A percentile compares a stretch with the other conserved stretches of the same genome.
phyloP scores from a whole-genome alignment of 2,888 invertebrate genomes.

The Eueremaeus valkanovi region DNA sequence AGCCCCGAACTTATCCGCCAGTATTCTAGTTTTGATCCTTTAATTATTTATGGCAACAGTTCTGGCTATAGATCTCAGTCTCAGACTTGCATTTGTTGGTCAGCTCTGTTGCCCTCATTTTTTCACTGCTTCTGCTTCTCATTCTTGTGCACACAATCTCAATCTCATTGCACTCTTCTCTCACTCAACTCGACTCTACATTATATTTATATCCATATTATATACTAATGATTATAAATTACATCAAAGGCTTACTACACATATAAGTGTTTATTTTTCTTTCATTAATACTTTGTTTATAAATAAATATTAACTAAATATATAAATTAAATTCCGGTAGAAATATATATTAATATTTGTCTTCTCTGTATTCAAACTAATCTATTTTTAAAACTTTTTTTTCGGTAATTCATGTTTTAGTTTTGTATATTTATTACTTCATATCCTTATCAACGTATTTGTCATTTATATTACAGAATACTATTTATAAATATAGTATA shows the following conservation, averaged over 20 bases:
- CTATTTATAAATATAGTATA: too few relatives aligned
- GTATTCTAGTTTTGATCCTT: constrained; percentile 16
- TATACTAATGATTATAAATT: constrained; percentile 13
- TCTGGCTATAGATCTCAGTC: constrained; percentile 8
- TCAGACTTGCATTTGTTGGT: neutral
- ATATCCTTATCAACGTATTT: too few relatives aligned
- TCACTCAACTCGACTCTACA: neutral
- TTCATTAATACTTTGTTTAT: neutral
- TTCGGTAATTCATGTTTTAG: too few relatives aligned
- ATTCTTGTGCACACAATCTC: neutral
- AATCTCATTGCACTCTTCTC: neutral
- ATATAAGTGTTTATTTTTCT: neutral
- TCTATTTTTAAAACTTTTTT: too few relatives aligned
- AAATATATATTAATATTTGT: neutral
- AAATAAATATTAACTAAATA: neutral
- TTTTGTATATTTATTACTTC: too few relatives aligned
- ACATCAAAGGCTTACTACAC: neutral
- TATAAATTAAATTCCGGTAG: neutral
- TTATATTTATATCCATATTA: constrained; percentile 13
- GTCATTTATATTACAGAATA: too few relatives aligned
- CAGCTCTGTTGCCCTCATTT: neutral
- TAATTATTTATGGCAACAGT: constrained; percentile 29
- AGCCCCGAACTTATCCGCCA: constrained; percentile 4
- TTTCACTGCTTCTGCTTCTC: neutral
- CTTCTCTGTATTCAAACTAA: neutral